These are phyloP conservation scores for Enteromius trimaculatus DNA, from an alignment of 2,797 vertebrate species.

Conservation along the genomic window DNA sequence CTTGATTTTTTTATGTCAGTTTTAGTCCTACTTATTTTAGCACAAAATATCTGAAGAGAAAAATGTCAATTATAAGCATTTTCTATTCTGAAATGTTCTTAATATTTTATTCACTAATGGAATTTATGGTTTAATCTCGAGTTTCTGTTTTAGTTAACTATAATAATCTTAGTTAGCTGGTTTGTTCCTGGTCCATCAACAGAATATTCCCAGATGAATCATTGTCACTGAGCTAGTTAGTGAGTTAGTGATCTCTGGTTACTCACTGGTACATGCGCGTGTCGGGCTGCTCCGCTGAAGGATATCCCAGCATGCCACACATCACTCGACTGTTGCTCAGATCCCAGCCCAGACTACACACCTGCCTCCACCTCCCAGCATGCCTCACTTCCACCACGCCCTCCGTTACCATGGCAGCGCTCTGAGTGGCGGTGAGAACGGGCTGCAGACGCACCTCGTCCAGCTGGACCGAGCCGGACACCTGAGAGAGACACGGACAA, in stretches of 20 bases:
- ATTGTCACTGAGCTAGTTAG: too few species aligned
- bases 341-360: conserved; percentile 87
- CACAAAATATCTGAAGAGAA: too few species aligned
- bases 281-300: conserved; percentile 78
- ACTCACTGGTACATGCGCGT: conserved; percentile 87
- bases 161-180: background rate
- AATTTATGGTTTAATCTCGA: background rate
- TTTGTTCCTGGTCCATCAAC: background rate
- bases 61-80: too few species aligned
- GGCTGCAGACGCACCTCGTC: conserved; percentile 89
- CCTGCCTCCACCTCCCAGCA: conserved; percentile 91
- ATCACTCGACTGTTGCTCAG: conserved; percentile 87
- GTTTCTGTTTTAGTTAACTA: background rate
- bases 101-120: too few species aligned
- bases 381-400: conserved; percentile 93
- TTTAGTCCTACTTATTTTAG: background rate
- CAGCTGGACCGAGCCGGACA: conserved; percentile 67
- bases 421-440: conserved; percentile 78
- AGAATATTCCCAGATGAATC: background rate
- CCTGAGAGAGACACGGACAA: conserved; percentile 61
- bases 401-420: conserved; percentile 80
- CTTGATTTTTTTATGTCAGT: background rate
- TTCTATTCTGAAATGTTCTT: too few species aligned
- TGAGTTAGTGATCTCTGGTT: too few species aligned
- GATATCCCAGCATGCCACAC: conserved; percentile 96